phyloP scores from a whole-genome alignment of 2,797 vertebrate genomes.

The Rhinophrynus dorsalis region DNA sequence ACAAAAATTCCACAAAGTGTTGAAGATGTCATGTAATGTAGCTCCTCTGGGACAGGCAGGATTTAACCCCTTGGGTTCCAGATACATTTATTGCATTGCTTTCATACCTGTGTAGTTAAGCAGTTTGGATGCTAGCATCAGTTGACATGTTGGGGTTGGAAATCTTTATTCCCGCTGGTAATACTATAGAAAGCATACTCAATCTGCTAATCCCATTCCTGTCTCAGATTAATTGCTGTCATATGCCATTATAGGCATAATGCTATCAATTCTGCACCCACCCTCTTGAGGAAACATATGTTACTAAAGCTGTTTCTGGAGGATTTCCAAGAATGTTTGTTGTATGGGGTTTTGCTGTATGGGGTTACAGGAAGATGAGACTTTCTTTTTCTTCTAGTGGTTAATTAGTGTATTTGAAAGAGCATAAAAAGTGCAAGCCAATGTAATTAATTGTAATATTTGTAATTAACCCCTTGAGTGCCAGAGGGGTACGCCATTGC shows the following conservation, averaged over 20 bases:
- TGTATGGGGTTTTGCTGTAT: not conserved
- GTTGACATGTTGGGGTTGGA: not conserved
- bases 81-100: too few species aligned
- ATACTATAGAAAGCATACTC: conserved; percentile 29
- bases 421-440: not conserved
- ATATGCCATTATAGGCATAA: conserved; percentile 56
- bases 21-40: too few species aligned
- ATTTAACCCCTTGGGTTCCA: too few species aligned
- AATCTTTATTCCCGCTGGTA: conserved; percentile 21
- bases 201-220: conserved; percentile 54
- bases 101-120: too few species aligned
- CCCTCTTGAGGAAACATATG: conserved; percentile 55
- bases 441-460: not conserved
- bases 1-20: too few species aligned
- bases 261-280: conserved; percentile 51
- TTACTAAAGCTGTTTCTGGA: conserved; percentile 36
- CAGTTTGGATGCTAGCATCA: not conserved
- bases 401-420: conserved; percentile 22
- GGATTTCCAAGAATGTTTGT: conserved; percentile 18
- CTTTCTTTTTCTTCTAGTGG: conserved; percentile 13
- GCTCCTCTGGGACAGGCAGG: too few species aligned
- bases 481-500: too few species aligned
- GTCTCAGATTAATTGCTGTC: conserved; percentile 55
- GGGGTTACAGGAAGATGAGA: not conserved
- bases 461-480: too few species aligned